Conservation (phyloP, 1,140 invertebrate species). For the Chymomyza costata region DNA sequence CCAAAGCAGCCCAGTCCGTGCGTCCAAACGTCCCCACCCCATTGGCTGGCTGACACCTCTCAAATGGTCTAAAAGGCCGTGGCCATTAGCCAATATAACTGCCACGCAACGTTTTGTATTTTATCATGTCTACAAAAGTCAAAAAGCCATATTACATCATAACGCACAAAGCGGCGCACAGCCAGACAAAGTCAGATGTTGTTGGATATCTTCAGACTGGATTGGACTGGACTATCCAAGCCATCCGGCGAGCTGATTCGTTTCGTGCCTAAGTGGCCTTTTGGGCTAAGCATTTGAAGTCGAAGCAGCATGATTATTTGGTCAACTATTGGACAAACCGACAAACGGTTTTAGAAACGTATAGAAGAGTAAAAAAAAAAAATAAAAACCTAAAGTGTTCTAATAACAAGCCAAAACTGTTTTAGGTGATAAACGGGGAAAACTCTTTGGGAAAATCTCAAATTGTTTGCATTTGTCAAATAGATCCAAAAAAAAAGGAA, state of each 20-base stretch:
- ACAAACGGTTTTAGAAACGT: no score
- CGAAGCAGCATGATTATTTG: background rate
- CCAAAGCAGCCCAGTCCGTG: slow-evolving; percentile 22
- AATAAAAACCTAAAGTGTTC: slow-evolving; percentile 54
- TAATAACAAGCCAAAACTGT: slow-evolving; percentile 61
- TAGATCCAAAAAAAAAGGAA: slow-evolving; percentile 22
- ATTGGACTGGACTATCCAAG: background rate
- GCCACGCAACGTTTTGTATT: slow-evolving; percentile 72
- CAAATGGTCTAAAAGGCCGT: slow-evolving; percentile 68
- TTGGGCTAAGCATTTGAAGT: slow-evolving; percentile 12
- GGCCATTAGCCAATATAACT: slow-evolving; percentile 72
- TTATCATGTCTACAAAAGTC: slow-evolving; percentile 73
- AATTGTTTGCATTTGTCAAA: slow-evolving; percentile 72
- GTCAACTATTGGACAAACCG: slow-evolving; percentile 1
- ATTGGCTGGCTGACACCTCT: slow-evolving; percentile 45
- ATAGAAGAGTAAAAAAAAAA: no score
- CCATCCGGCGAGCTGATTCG: slow-evolving; percentile 8
- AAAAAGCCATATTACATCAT: slow-evolving; percentile 73
- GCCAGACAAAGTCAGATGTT: slow-evolving; percentile 29
- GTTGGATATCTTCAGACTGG: slow-evolving; percentile 2
- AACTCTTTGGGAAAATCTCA: slow-evolving; percentile 22
- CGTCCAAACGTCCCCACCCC: slow-evolving; percentile 3
- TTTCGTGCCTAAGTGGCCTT: slow-evolving; percentile 70
- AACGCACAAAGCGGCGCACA: slow-evolving; percentile 37
- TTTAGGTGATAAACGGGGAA: slow-evolving; percentile 63